Base-by-base conservation (phyloP, 1,140 invertebrate genomes). In the Solen grandis region DNA sequence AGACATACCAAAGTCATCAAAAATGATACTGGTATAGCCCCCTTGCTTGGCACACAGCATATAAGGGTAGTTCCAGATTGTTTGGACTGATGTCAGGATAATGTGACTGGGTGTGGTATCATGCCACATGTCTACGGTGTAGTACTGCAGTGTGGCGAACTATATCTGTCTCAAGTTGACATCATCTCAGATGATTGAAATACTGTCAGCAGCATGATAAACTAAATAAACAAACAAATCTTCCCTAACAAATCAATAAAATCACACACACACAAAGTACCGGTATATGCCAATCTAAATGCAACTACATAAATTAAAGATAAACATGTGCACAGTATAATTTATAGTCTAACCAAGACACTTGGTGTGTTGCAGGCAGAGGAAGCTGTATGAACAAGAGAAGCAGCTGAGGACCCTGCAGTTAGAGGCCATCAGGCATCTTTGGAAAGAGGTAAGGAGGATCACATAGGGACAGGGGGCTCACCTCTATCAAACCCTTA, bases 371-470 rank as follows among this genome's bases (percentile, higher is more conserved):
- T 86, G 33, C 81, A 90, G 90, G 78, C 88, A 89, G 65, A 85
- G 79, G 41, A 81, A 85, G 22, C 65, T 88, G 27, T 90, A 88
- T 83, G 96, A 97, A 87, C 96, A 96, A 86, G 96, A 97, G 90
- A 94, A 96, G 60, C 96, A 96, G 86, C 94, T 97, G 54, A 96
- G 97, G 86, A 94, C 96, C 83, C 90, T 97, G 54, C 96, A 97
- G 92, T 96, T 97, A 94, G 96, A 97, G 92, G 96, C 96, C 4
- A 97, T 97, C 78, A 96, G 96, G 88, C 96, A 96, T 8, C 91
- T 98, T 4, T 97, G 96, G 96, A 96, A 96, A 90, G 97, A 97
- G 92, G 96, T 97, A 83, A 27, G 72, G 41, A n/a, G n/a, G n/a
- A n/a, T n/a, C n/a, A n/a, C n/a, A n/a, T n/a, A n/a, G n/a, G n/a